Conservation (phyloP, 2,797 vertebrate genomes). For the Notolepis coatsorum region DNA sequence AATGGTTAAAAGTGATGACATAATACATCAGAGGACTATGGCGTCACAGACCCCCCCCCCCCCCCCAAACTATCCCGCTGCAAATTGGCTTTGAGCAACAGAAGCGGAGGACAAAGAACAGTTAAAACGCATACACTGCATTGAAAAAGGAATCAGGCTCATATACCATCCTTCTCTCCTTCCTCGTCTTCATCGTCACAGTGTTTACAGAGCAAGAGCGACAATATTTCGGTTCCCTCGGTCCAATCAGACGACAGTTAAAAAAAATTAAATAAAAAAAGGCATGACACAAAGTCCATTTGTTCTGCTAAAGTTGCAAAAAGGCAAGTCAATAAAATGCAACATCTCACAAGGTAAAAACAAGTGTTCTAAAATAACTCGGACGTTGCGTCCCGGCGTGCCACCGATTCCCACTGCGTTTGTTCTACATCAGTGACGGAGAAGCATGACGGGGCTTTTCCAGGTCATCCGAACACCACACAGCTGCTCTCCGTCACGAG, state of each 20-base stretch:
- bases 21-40: slow-evolving; percentile 17
- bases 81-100: slow-evolving; percentile 44
- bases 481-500: too few relatives aligned
- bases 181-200: slow-evolving; percentile 36
- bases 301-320: slow-evolving; percentile 35
- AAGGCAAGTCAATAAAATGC: slow-evolving; percentile 40
- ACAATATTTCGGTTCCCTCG: slow-evolving; percentile 49
- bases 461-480: too few relatives aligned
- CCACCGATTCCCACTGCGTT: too few relatives aligned
- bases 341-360: neutral
- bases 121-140: slow-evolving; percentile 39
- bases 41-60: slow-evolving; percentile 31
- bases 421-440: neutral
- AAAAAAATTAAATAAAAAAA: too few relatives aligned
- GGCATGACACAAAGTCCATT: slow-evolving; percentile 34
- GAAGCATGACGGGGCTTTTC: neutral
- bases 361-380: neutral
- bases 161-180: slow-evolving; percentile 26
- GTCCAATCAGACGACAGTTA: slow-evolving; percentile 37
- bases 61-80: neutral
- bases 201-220: slow-evolving; percentile 52
- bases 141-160: slow-evolving; percentile 58
- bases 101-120: slow-evolving; percentile 26
- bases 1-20: neutral
- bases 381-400: too few relatives aligned